Conservation (phyloP, 1,140 invertebrate species). For the Dreissena polymorpha region DNA sequence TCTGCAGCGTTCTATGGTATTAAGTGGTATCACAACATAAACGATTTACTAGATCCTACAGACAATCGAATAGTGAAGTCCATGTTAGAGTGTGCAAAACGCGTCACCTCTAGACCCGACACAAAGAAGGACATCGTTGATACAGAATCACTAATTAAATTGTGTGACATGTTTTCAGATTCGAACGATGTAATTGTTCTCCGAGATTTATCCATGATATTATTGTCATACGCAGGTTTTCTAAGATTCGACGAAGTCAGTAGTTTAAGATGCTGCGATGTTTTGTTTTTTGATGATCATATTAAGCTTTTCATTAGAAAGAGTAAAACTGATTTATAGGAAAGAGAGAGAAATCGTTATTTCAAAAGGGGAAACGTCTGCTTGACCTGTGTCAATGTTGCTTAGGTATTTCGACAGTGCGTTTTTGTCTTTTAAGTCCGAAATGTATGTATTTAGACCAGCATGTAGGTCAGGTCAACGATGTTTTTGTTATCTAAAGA, state of each 20-base stretch:
- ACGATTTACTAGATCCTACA: slow-evolving; percentile 37
- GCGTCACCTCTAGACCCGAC: neutral
- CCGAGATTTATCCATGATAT: slow-evolving; percentile 52
- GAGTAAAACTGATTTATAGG: slow-evolving; percentile 53
- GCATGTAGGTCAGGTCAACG: neutral
- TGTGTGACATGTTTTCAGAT: slow-evolving; percentile 43
- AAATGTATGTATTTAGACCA: neutral
- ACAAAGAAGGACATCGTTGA: slow-evolving; percentile 31
- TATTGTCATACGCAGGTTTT: slow-evolving; percentile 53
- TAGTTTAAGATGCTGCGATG: slow-evolving; percentile 46
- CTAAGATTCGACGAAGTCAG: slow-evolving; percentile 53
- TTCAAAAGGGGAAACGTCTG: slow-evolving; percentile 16
- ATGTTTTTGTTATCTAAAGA: neutral
- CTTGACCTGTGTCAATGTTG: slow-evolving; percentile 50
- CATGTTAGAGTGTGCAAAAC: slow-evolving; percentile 36
- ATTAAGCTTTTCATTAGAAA: slow-evolving; percentile 30
- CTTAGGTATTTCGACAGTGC: slow-evolving; percentile 14
- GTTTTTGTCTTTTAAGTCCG: neutral
- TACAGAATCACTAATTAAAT: slow-evolving; percentile 15
- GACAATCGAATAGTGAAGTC: slow-evolving; percentile 9
- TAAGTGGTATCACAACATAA: slow-evolving; percentile 44
- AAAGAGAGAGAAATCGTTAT: slow-evolving; percentile 39
- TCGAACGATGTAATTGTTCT: slow-evolving; percentile 32
- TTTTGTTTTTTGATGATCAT: slow-evolving; percentile 25
- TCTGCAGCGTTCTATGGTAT: slow-evolving; percentile 28